Evolutionary conservation across 2,113 vertebrate species (phyloP), one percentile per base, ranked within the genome.

Genomic region (Austrofundulus limnaeus): DNA sequence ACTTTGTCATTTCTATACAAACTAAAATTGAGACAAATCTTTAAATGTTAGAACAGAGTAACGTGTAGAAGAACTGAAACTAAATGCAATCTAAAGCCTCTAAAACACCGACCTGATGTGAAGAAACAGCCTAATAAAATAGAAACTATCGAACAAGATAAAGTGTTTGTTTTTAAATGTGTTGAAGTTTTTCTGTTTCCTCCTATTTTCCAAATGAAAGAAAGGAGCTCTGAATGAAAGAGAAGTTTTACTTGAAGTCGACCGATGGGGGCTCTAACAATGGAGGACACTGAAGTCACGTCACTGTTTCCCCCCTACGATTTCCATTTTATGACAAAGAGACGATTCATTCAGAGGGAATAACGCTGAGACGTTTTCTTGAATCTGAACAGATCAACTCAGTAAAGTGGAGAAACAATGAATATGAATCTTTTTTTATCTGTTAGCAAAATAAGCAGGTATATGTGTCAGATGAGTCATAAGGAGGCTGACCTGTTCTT

Each of bases 401-500:
- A 20, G 11, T 54, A 11, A 38, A 37, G 17, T 38, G 12, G 31
- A 20, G 7, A 8, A 3, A 37, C 20, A 54, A 3, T 8, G 6
- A 2, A 17, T 53, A 37, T 37, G 15, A 53, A 53, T 19, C 9
- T 17, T 37, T 37, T 14, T 25, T 53, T 37, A n/a, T n/a, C n/a
- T n/a, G n/a, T n/a, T n/a, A n/a, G n/a, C n/a, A n/a, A n/a, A n/a
- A n/a, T 28, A 1, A 37, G n/a, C 1, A 23, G 14, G 4, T 51
- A 2, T 2, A 19, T 50, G 6, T 34, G 17, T n/a, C 25, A 28
- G 28, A 24, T 20, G 24, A 47, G 19, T 45, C 20, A 0, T 25
- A 52, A 20, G 15, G 55, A 15, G 46, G 45, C 78, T 89, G 72
- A 90, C 93, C 92, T 93, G 89, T 46, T 95, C 91, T 80, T 89